Evolutionary conservation across 2,888 invertebrate species (phyloP).

Genomic region (Ethmia dodecea): DNA sequence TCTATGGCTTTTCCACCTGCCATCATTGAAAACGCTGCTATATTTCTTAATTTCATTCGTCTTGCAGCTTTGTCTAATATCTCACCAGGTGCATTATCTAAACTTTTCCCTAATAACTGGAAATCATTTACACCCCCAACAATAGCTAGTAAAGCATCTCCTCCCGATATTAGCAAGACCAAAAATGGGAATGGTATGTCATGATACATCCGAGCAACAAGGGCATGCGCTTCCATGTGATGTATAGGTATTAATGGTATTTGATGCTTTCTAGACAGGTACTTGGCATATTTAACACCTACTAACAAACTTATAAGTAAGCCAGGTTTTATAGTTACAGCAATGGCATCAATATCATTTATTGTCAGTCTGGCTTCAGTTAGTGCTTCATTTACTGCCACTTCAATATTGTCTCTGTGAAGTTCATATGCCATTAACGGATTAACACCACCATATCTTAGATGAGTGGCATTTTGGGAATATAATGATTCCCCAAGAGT

Average conservation of each 20-base stretch:
- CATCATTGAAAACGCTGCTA: slow-evolving; percentile 83
- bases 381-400: slow-evolving; percentile 83
- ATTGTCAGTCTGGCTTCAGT: slow-evolving; percentile 74
- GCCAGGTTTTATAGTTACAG: slow-evolving; percentile 95
- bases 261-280: slow-evolving; percentile 79
- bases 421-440: slow-evolving; percentile 90
- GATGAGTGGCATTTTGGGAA: slow-evolving; percentile 88
- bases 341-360: slow-evolving; percentile 89
- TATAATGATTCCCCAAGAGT: slow-evolving; percentile 88
- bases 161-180: slow-evolving; percentile 94
- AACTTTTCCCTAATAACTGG: slow-evolving; percentile 84
- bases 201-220: slow-evolving; percentile 87
- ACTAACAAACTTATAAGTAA: slow-evolving; percentile 86
- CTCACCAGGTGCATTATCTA: slow-evolving; percentile 96
- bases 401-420: slow-evolving; percentile 87
- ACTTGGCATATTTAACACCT: slow-evolving; percentile 89
- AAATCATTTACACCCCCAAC: slow-evolving; percentile 86
- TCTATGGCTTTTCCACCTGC: slow-evolving; percentile 94
- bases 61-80: slow-evolving; percentile 95
- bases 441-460: slow-evolving; percentile 90
- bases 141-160: slow-evolving; percentile 90
- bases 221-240: slow-evolving; percentile 99
- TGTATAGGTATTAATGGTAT: slow-evolving; percentile 97
- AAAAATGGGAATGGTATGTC: slow-evolving; percentile 91
- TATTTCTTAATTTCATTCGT: slow-evolving; percentile 87